Conservation (phyloP, 2,113 vertebrate genomes). For the Engystomops pustulosus region DNA sequence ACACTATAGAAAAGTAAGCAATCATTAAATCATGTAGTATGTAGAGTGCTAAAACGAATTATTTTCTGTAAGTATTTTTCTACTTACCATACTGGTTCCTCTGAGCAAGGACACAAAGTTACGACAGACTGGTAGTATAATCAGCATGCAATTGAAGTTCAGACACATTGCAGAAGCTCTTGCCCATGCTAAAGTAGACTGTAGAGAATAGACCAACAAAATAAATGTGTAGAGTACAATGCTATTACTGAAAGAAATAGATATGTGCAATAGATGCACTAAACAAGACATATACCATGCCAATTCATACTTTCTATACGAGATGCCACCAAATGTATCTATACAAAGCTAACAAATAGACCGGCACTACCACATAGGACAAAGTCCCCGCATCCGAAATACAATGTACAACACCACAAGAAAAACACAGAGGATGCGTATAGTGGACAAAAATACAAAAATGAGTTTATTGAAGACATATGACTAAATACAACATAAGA, state of each 20-base stretch:
- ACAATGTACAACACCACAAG: too few relatives aligned
- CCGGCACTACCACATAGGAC: too few relatives aligned
- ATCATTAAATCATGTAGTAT: background rate
- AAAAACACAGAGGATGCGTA: too few relatives aligned
- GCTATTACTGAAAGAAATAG: background rate
- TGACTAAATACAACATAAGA: too few relatives aligned
- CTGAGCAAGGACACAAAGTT: slow-evolving; percentile 79
- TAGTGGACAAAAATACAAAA: too few relatives aligned
- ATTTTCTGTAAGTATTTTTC: background rate
- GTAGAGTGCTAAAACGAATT: background rate
- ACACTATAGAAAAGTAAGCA: slow-evolving; percentile 68
- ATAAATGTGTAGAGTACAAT: background rate
- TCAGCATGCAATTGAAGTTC: slow-evolving; percentile 84
- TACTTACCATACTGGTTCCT: slow-evolving; percentile 77
- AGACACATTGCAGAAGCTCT: slow-evolving; percentile 80
- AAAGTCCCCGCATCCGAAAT: too few relatives aligned
- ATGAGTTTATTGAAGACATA: too few relatives aligned
- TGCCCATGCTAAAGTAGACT: slow-evolving; percentile 81
- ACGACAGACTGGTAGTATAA: slow-evolving; percentile 79
- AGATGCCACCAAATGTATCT: too few relatives aligned
- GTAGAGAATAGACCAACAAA: slow-evolving; percentile 5
- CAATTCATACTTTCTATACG: too few relatives aligned
- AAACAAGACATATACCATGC: too few relatives aligned
- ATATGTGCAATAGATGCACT: too few relatives aligned
- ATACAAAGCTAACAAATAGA: too few relatives aligned